phyloP scores from a whole-genome alignment of 2,888 invertebrate species.

The Gasteruption jaculator region DNA sequence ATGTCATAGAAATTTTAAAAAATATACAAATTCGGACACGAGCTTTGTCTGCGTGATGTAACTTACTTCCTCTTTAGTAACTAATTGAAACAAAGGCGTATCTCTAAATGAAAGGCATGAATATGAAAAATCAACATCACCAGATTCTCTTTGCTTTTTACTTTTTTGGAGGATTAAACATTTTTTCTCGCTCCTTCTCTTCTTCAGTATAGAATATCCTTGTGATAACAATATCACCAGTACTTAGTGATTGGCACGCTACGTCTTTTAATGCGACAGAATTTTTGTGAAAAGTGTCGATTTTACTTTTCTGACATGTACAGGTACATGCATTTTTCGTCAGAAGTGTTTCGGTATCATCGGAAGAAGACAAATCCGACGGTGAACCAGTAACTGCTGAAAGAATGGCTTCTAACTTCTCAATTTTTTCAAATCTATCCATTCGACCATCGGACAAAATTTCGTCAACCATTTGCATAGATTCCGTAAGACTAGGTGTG shows the following conservation, averaged over 20 bases:
- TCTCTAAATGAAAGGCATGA: too few species aligned
- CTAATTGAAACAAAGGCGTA: too few species aligned
- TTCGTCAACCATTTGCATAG: slow-evolving; percentile 85
- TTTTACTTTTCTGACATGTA: slow-evolving; percentile 31
- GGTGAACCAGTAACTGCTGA: slow-evolving; percentile 73
- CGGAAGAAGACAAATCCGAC: slow-evolving; percentile 56
- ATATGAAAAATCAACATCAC: too few species aligned
- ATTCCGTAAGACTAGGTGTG: slow-evolving; percentile 79
- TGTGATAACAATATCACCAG: slow-evolving; percentile 89
- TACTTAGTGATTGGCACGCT: slow-evolving; percentile 81
- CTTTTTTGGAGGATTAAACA: slow-evolving; percentile 56
- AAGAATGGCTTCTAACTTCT: slow-evolving; percentile 79
- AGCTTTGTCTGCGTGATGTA: too few species aligned
- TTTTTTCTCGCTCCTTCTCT: slow-evolving; percentile 57
- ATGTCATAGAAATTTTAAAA: too few species aligned
- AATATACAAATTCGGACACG: too few species aligned
- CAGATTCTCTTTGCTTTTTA: too few species aligned
- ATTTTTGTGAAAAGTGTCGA: slow-evolving; percentile 32
- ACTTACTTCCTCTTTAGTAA: too few species aligned
- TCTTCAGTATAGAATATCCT: slow-evolving; percentile 67
- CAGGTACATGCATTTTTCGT: slow-evolving; percentile 55
- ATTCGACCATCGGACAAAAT: slow-evolving; percentile 77
- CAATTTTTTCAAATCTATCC: slow-evolving; percentile 81
- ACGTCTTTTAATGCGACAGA: slow-evolving; percentile 53
- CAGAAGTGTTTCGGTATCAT: slow-evolving; percentile 53